Conservation (phyloP, 23 tunicate species). For the Aplidium turbinatum region DNA sequence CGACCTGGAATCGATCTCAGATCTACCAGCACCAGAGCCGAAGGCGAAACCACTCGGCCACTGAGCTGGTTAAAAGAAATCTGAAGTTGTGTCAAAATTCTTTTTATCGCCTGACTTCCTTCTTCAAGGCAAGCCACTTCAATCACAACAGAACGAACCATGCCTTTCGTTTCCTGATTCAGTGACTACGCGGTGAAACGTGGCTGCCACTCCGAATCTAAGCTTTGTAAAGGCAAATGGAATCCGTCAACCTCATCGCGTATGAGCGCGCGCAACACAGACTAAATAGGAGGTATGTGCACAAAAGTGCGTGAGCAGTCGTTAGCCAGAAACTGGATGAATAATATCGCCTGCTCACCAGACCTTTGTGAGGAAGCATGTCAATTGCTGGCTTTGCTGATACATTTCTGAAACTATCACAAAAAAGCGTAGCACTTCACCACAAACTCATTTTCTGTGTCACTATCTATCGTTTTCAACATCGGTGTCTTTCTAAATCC, state of each 20-base stretch:
- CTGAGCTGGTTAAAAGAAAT: too few relatives aligned
- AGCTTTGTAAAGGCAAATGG: slow-evolving; percentile 42
- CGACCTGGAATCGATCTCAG: too few relatives aligned
- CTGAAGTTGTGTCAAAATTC: too few relatives aligned
- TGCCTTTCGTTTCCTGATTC: slow-evolving; percentile 29
- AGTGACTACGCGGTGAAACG: slow-evolving; percentile 15
- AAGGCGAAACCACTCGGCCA: too few relatives aligned
- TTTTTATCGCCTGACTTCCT: slow-evolving; percentile 10
- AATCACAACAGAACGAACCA: background rate
- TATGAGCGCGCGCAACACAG: slow-evolving; percentile 23
- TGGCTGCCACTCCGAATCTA: slow-evolving; percentile 37
- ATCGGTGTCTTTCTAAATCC: too few relatives aligned
- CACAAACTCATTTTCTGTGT: too few relatives aligned
- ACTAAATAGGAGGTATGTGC: slow-evolving; percentile 37
- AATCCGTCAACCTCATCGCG: slow-evolving; percentile 10
- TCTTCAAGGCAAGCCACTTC: background rate
- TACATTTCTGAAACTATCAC: too few relatives aligned
- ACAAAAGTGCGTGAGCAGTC: background rate
- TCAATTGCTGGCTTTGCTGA: too few relatives aligned
- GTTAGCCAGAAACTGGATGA: slow-evolving; percentile 26
- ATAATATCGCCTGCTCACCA: slow-evolving; percentile 15
- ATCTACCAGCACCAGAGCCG: too few relatives aligned
- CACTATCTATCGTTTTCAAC: too few relatives aligned
- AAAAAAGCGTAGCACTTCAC: too few relatives aligned
- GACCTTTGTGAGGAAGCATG: too few relatives aligned